These are phyloP conservation scores for Rhopalosiphum maidis DNA, from an alignment of 1,140 invertebrate genomes.

Conservation along the genomic window DNA sequence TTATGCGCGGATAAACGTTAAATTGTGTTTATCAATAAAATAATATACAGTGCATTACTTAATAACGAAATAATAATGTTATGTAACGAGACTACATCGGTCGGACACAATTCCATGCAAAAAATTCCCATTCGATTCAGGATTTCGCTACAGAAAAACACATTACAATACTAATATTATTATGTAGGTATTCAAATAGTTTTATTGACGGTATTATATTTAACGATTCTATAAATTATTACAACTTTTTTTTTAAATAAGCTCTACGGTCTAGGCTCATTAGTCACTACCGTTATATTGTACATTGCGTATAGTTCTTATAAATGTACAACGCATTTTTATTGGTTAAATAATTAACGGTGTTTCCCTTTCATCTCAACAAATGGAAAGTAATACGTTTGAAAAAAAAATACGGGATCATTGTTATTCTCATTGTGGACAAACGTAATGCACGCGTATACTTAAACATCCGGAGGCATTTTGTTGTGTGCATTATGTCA, in stretches of 20 bases:
- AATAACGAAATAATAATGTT: no score
- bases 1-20: background rate
- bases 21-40: background rate
- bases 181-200: no score
- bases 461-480: background rate
- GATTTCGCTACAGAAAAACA: no score
- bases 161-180: no score
- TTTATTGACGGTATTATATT: background rate
- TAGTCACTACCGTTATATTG: background rate
- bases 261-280: background rate
- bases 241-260: background rate
- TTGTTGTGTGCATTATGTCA: background rate
- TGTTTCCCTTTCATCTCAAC: background rate
- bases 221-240: background rate
- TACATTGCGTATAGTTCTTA: background rate
- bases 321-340: background rate
- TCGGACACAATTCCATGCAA: no score
- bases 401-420: background rate
- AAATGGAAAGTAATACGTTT: background rate
- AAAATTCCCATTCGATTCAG: no score
- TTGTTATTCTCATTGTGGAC: background rate
- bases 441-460: background rate
- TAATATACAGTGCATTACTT: background rate
- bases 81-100: no score
- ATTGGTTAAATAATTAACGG: slow-evolving; percentile 3